phyloP scores from a whole-genome alignment of 2,888 invertebrate species.

The Xylota sylvarum region DNA sequence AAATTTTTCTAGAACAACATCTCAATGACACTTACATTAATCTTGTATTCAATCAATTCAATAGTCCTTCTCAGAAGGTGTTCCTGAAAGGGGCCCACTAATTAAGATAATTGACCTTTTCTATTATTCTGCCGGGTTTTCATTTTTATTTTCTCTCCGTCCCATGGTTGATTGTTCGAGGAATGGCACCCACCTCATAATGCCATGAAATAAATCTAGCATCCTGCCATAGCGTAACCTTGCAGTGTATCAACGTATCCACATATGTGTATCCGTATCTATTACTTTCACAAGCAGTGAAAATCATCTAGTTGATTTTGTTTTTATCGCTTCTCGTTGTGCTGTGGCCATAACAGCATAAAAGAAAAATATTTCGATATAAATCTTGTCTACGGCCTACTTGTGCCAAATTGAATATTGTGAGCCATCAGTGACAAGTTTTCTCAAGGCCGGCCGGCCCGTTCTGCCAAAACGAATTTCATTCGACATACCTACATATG shows the following conservation, averaged over 20 bases:
- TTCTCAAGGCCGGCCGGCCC: conserved; percentile 12
- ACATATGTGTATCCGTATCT: neutral
- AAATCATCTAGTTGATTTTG: conserved; percentile 22
- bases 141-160: neutral
- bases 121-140: neutral
- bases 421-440: conserved; percentile 29
- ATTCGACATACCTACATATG: neutral
- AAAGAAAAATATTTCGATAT: neutral
- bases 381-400: conserved; percentile 16
- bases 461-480: neutral
- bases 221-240: neutral
- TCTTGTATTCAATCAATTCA: conserved; percentile 18
- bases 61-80: neutral
- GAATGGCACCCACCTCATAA: neutral
- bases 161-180: neutral
- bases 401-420: conserved; percentile 28
- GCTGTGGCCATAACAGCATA: neutral
- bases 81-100: conserved; percentile 8
- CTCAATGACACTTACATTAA: conserved; percentile 13
- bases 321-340: conserved; percentile 21
- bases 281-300: conserved; percentile 11
- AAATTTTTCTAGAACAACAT: conserved; percentile 12
- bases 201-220: conserved; percentile 5
- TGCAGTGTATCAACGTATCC: neutral
- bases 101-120: conserved; percentile 39